Conservation (phyloP, 1,140 invertebrate genomes). For the Zaprionus ghesquierei region DNA sequence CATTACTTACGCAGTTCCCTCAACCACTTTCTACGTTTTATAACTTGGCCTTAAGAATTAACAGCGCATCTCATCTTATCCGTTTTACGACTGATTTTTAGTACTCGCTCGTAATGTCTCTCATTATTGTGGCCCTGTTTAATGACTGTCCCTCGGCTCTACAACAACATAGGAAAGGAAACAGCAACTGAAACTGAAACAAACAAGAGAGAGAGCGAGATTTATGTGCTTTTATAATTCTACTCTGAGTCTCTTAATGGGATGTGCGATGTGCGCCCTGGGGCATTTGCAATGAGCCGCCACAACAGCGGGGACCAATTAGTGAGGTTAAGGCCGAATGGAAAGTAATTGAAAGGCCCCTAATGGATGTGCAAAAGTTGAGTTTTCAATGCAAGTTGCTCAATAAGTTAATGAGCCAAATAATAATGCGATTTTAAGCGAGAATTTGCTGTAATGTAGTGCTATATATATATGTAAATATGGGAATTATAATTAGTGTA, state of each 20-base stretch:
- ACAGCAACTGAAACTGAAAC: constrained; percentile 25
- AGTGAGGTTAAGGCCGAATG: constrained; percentile 14
- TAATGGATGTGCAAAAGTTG: constrained; percentile 16
- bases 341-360: constrained; percentile 30
- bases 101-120: constrained; percentile 56
- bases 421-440: neutral
- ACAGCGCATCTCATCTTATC: constrained; percentile 48
- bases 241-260: constrained; percentile 55
- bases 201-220: constrained; percentile 6
- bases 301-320: constrained; percentile 30
- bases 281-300: constrained; percentile 18
- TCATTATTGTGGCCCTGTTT: constrained; percentile 65
- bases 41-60: constrained; percentile 29
- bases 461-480: too few relatives aligned
- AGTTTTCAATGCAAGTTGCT: constrained; percentile 1
- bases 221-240: constrained; percentile 62
- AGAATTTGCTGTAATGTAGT: neutral
- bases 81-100: constrained; percentile 69
- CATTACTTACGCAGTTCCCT: constrained; percentile 9
- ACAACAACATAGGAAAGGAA: constrained; percentile 2
- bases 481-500: too few relatives aligned
- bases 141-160: constrained; percentile 41
- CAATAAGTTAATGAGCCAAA: constrained; percentile 16
- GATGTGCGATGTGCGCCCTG: constrained; percentile 17
- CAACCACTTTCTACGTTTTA: constrained; percentile 10